These are phyloP conservation scores for Osmerus mordax DNA, from an alignment of 2,113 vertebrate species.

Conservation along the genomic window DNA sequence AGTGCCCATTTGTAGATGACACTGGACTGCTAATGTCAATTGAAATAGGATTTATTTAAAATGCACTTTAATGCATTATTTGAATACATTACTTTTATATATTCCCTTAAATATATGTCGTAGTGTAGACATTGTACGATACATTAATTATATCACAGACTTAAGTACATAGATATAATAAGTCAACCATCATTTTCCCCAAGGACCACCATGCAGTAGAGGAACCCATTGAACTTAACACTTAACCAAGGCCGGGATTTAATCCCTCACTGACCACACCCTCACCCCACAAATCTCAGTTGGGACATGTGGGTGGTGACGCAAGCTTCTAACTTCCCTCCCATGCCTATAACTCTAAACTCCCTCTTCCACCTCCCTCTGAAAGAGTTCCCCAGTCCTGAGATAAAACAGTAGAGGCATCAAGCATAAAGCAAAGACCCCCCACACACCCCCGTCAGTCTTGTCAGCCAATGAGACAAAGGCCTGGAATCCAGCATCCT, in stretches of 20 bases:
- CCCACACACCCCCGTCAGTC: conserved; percentile 18
- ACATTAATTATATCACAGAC: too few species aligned
- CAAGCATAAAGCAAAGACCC: background rate
- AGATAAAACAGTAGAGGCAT: conserved; percentile 4
- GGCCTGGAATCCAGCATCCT: background rate
- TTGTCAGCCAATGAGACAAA: conserved; percentile 21
- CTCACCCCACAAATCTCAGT: background rate
- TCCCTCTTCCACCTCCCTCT: background rate
- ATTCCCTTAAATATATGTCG: too few species aligned
- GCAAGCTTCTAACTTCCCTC: conserved; percentile 11
- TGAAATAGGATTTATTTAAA: background rate
- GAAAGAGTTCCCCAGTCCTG: background rate
- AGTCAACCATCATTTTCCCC: too few species aligned
- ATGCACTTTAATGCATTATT: too few species aligned
- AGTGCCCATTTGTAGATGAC: background rate
- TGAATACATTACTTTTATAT: too few species aligned
- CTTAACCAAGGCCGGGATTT: background rate
- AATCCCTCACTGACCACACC: background rate
- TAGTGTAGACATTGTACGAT: too few species aligned
- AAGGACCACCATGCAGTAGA: background rate
- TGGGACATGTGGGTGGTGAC: conserved; percentile 5
- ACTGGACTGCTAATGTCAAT: background rate
- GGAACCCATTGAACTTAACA: background rate
- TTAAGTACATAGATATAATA: too few species aligned
- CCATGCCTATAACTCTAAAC: background rate